Conservation (phyloP, 2,888 invertebrate genomes). For the Clivina fossor region DNA sequence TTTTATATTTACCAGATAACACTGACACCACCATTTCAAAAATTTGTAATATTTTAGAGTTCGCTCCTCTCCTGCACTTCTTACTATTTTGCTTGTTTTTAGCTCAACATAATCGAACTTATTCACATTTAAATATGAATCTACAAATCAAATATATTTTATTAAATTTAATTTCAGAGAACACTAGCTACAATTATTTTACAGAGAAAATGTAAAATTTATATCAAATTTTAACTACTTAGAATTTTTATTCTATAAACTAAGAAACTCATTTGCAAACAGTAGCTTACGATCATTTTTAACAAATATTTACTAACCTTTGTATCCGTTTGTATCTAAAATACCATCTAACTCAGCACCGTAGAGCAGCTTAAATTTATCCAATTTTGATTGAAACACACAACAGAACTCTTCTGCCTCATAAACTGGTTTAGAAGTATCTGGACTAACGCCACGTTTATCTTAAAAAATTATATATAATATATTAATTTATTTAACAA, state of each 20-base stretch:
- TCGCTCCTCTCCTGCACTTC: slow-evolving; percentile 9
- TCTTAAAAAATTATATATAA: slow-evolving; percentile 13
- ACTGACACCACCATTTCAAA: slow-evolving; percentile 28
- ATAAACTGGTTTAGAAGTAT: slow-evolving; percentile 20
- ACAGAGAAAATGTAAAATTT: too few relatives aligned
- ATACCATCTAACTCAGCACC: slow-evolving; percentile 28
- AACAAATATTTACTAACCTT: slow-evolving; percentile 18
- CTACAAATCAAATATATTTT: slow-evolving; percentile 11
- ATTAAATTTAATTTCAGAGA: too few relatives aligned
- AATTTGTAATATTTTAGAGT: slow-evolving; percentile 18
- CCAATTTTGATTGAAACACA: slow-evolving; percentile 26
- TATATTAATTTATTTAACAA: too few relatives aligned
- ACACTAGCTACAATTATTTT: too few relatives aligned
- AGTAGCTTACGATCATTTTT: too few relatives aligned
- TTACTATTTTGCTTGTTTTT: slow-evolving; percentile 23
- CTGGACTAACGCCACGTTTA: slow-evolving; percentile 8
- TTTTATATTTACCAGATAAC: slow-evolving; percentile 21
- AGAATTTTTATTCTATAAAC: too few relatives aligned
- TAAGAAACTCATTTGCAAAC: too few relatives aligned
- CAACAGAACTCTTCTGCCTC: slow-evolving; percentile 29
- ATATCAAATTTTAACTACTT: too few relatives aligned
- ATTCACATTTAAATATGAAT: slow-evolving; percentile 9
- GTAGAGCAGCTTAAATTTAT: slow-evolving; percentile 9
- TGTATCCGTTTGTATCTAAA: slow-evolving; percentile 1
- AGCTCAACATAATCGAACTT: slow-evolving; percentile 22